Percentiles rank a stretch among this genome's conserved stretches.
phyloP scores from a whole-genome alignment of 1,140 invertebrate species.

The Cherax quadricarinatus region DNA sequence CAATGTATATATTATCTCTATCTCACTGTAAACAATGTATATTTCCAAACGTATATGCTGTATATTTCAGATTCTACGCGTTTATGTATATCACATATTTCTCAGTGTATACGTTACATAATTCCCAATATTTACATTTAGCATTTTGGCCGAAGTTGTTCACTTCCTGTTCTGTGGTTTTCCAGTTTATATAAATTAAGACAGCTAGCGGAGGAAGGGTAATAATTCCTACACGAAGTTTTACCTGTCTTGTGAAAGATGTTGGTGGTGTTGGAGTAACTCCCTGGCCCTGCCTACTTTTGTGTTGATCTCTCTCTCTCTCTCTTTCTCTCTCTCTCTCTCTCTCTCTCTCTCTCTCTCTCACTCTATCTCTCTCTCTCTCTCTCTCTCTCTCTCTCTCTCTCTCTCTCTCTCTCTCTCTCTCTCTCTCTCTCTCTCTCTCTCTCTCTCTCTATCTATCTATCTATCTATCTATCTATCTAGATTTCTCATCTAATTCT shows the following conservation, averaged over 20 bases:
- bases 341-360: not conserved
- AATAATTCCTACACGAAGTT: not conserved
- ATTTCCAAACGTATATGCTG: too few relatives aligned
- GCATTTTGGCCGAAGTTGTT: not conserved
- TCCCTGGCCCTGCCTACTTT: not conserved
- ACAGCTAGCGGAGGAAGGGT: not conserved
- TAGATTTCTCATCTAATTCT: too few relatives aligned
- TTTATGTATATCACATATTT: too few relatives aligned
- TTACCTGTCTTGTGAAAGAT: not conserved
- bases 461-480: too few relatives aligned
- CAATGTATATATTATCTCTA: too few relatives aligned
- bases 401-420: too few relatives aligned
- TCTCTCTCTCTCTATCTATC: too few relatives aligned
- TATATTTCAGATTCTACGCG: too few relatives aligned
- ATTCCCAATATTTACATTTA: not conserved
- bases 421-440: not conserved
- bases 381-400: too few relatives aligned
- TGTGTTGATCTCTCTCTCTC: too few relatives aligned
- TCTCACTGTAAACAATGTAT: too few relatives aligned
- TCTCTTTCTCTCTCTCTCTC: not conserved
- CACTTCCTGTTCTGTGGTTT: not conserved
- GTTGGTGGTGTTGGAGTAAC: not conserved
- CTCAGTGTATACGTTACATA: not conserved
- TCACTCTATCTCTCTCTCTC: not conserved
- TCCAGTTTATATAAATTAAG: not conserved